Evolutionary conservation across 2,797 vertebrate genomes (phyloP).

Genomic region (Catamblyrhynchus diadema): DNA sequence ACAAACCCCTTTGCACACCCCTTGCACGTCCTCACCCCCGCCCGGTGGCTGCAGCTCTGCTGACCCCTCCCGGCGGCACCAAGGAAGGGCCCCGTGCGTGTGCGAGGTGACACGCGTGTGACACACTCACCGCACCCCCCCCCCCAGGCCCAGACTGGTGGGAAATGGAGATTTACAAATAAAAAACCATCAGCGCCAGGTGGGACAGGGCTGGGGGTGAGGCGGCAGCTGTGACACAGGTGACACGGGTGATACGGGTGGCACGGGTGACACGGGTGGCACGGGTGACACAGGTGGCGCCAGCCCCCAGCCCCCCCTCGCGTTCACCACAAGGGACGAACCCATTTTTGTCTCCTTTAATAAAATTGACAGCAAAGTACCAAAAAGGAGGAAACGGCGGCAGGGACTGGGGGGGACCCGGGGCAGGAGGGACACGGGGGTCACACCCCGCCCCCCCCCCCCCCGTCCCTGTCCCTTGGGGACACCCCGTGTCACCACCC

Average conservation of each 20-base stretch:
- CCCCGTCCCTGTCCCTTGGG: not conserved
- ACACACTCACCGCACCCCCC: not conserved
- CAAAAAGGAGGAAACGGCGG: not conserved
- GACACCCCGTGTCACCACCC: not conserved
- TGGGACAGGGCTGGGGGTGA: not conserved
- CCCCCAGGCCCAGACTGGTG: not conserved
- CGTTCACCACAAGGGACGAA: not conserved
- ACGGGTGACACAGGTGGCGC: not conserved
- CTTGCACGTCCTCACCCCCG: accelerated
- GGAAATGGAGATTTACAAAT: accelerated
- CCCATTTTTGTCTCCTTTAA: not conserved
- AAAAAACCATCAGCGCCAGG: accelerated
- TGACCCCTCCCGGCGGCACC: not conserved
- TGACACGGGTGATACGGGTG: not conserved
- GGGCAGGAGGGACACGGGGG: no score
- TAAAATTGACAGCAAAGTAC: slow-evolving; percentile 48
- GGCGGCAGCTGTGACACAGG: not conserved
- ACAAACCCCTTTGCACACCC: no score
- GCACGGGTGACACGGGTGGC: no score
- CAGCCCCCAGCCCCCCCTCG: no score
- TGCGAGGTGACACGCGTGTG: not conserved
- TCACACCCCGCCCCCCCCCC: not conserved
- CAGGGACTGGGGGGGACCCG: not conserved
- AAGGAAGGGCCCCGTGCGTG: not conserved
- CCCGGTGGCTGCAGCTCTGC: not conserved